These are phyloP conservation scores for Bombus cullumanus DNA, from an alignment of 1,140 invertebrate genomes.

Conservation along the genomic window DNA sequence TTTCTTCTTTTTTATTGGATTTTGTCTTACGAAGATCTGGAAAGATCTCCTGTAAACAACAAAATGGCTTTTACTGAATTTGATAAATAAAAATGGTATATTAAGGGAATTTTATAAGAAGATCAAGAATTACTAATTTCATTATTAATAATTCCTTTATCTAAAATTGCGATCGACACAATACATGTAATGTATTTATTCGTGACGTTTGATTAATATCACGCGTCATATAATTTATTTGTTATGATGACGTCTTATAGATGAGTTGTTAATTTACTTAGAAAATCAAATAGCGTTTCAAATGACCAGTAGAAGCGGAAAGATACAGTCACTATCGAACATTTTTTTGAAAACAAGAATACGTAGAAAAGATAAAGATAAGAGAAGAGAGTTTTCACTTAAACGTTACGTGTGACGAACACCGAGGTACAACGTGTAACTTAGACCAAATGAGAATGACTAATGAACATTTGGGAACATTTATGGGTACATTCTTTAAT, in stretches of 20 bases:
- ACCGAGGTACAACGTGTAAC: not conserved
- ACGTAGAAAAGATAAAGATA: not conserved
- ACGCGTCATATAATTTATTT: not conserved
- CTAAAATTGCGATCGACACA: not conserved
- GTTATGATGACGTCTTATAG: not conserved
- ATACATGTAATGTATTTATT: not conserved
- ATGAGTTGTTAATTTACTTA: not conserved
- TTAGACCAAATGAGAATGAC: not conserved
- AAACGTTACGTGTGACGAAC: not conserved
- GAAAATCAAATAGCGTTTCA: not conserved
- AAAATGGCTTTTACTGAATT: not conserved
- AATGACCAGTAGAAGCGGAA: no score
- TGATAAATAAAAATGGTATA: not conserved
- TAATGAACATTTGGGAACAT: conserved; percentile 3
- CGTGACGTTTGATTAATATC: not conserved
- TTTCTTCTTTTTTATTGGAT: not conserved
- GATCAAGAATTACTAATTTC: no score
- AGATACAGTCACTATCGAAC: not conserved
- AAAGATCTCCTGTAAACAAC: not conserved
- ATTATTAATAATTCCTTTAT: not conserved
- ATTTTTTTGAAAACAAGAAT: not conserved
- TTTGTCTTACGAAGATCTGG: not conserved
- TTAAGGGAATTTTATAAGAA: not conserved
- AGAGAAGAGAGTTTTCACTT: not conserved
- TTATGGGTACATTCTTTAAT: not conserved